Evolutionary conservation across 1,140 invertebrate genomes (phyloP).

Genomic region (Aphidius ervi): DNA sequence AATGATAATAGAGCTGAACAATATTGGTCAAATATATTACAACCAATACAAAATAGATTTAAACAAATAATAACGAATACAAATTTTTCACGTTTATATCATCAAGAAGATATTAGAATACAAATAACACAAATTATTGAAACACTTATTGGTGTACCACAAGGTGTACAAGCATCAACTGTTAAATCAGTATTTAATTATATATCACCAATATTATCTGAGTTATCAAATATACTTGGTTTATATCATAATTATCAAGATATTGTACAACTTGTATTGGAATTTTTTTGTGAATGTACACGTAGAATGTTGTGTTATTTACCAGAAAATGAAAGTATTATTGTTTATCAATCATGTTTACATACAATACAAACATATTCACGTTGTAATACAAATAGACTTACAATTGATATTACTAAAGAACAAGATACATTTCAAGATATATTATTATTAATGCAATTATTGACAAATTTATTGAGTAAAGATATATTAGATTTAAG

Average conservation of each 20-base stretch:
- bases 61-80: slow-evolving; percentile 56
- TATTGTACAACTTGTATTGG: slow-evolving; percentile 73
- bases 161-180: slow-evolving; percentile 58
- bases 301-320: slow-evolving; percentile 64
- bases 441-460: slow-evolving; percentile 66
- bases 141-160: slow-evolving; percentile 62
- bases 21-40: slow-evolving; percentile 59
- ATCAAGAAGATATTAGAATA: slow-evolving; percentile 58
- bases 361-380: slow-evolving; percentile 69
- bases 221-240: slow-evolving; percentile 64
- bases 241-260: slow-evolving; percentile 79
- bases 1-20: slow-evolving; percentile 42
- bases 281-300: slow-evolving; percentile 70
- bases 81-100: slow-evolving; percentile 58
- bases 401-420: slow-evolving; percentile 57
- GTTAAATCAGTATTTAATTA: slow-evolving; percentile 63
- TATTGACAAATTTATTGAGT: slow-evolving; percentile 66
- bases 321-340: slow-evolving; percentile 53
- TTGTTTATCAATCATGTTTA: slow-evolving; percentile 63
- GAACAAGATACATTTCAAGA: slow-evolving; percentile 73
- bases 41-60: slow-evolving; percentile 60
- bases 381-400: slow-evolving; percentile 57
- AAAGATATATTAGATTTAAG: slow-evolving; percentile 69
- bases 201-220: slow-evolving; percentile 61
- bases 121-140: slow-evolving; percentile 65